These are phyloP conservation scores for Callimorpha dominula DNA, from an alignment of 2,888 invertebrate genomes.

Conservation along the genomic window DNA sequence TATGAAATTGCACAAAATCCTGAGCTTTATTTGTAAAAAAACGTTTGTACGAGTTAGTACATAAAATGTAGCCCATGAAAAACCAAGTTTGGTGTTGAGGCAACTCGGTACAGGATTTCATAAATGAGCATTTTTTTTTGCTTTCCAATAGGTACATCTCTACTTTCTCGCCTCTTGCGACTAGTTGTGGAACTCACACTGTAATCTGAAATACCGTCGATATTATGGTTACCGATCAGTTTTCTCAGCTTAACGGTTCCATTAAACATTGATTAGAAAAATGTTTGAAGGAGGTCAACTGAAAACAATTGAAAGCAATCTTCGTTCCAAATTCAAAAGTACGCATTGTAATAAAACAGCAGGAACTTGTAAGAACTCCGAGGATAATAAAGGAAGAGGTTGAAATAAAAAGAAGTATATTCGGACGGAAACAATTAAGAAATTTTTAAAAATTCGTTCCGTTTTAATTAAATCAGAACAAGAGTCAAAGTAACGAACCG, in stretches of 20 bases:
- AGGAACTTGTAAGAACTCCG: constrained; percentile 21
- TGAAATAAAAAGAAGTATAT: constrained; percentile 41
- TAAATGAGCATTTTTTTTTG: no score
- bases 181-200: not conserved
- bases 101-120: no score
- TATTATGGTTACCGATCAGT: not conserved
- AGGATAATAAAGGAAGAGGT: constrained; percentile 39
- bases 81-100: no score
- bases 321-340: constrained; percentile 15
- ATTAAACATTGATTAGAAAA: not conserved
- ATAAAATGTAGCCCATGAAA: no score
- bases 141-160: no score
- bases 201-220: not conserved
- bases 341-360: constrained; percentile 16
- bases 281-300: not conserved
- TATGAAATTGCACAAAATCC: no score
- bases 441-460: constrained; percentile 67
- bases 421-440: constrained; percentile 79
- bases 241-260: not conserved
- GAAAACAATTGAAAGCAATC: constrained; percentile 14
- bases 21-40: no score
- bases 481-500: constrained; percentile 71
- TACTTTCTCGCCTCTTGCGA: no score
- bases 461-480: constrained; percentile 78
- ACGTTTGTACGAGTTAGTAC: no score